These are phyloP conservation scores for Disparrhopalites patrizii DNA, from an alignment of 2,888 invertebrate species.

Conservation along the genomic window DNA sequence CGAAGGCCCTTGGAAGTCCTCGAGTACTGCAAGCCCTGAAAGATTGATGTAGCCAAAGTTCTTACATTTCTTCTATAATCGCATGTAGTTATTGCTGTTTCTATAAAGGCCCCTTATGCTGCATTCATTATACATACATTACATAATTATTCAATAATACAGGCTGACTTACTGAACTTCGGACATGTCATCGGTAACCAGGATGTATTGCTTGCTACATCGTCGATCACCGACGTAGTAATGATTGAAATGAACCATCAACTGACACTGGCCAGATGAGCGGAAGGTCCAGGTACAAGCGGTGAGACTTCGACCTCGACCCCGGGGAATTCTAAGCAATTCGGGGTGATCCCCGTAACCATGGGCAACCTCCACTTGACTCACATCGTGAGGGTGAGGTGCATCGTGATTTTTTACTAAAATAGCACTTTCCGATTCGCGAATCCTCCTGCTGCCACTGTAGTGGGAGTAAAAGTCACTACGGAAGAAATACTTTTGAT, in stretches of 20 bases:
- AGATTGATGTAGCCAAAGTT: background rate
- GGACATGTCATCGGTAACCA: constrained; percentile 14
- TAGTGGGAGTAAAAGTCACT: background rate
- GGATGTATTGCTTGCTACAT: constrained; percentile 15
- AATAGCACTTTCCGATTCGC: background rate
- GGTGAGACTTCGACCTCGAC: background rate
- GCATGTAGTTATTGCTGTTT: background rate
- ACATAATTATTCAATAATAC: background rate
- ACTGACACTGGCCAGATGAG: constrained; percentile 8
- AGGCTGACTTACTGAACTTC: constrained; percentile 17
- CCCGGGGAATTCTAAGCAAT: background rate
- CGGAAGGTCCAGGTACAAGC: constrained; percentile 12
- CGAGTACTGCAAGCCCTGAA: constrained; percentile 21
- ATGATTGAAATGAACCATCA: constrained; percentile 17
- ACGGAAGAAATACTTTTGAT: constrained; percentile 9
- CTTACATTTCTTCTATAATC: background rate
- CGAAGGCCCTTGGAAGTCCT: constrained; percentile 4
- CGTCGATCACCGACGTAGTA: constrained; percentile 17
- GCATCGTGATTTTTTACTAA: background rate
- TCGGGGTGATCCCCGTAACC: background rate
- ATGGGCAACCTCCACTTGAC: background rate
- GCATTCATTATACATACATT: background rate
- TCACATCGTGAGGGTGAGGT: no score
- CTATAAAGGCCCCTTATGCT: background rate
- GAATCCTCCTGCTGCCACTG: background rate